Evolutionary conservation across 2,113 vertebrate genomes (phyloP).

Genomic region (Muntiacus reevesi): DNA sequence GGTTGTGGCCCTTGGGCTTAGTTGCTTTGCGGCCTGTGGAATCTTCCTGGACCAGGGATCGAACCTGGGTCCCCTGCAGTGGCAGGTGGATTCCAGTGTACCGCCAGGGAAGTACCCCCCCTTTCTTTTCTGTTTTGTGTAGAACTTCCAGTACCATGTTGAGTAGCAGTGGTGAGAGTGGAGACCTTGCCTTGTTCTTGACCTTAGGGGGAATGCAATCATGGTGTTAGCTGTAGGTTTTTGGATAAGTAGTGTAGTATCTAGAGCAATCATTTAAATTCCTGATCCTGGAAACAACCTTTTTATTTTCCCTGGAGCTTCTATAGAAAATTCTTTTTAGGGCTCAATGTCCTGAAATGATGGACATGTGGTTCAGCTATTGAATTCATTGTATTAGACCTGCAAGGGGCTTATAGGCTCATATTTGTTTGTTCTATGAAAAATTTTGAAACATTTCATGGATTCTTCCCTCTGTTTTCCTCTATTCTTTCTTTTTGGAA

Average conservation of each 20-base stretch:
- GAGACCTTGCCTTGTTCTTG: background rate
- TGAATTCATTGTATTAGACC: background rate
- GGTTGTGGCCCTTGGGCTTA: background rate
- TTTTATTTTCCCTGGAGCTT: background rate
- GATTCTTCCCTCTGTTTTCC: background rate
- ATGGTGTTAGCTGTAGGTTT: background rate
- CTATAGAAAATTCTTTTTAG: background rate
- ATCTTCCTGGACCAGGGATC: background rate
- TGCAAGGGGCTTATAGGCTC: background rate
- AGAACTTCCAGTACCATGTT: background rate
- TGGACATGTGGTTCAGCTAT: background rate
- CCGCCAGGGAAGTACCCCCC: background rate
- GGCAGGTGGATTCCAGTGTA: background rate
- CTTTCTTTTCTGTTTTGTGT: background rate
- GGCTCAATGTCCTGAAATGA: background rate
- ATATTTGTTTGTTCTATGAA: background rate
- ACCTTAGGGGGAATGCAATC: background rate
- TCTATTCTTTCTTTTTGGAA: background rate
- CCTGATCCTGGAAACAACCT: background rate
- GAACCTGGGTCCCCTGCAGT: background rate
- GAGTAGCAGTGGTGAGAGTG: background rate
- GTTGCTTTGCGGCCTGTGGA: background rate
- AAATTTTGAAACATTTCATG: background rate
- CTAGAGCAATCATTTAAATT: background rate
- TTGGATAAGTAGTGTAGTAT: background rate